These are phyloP conservation scores for Corythaixoides concolor DNA, from an alignment of 2,113 vertebrate genomes.

Conservation along the genomic window DNA sequence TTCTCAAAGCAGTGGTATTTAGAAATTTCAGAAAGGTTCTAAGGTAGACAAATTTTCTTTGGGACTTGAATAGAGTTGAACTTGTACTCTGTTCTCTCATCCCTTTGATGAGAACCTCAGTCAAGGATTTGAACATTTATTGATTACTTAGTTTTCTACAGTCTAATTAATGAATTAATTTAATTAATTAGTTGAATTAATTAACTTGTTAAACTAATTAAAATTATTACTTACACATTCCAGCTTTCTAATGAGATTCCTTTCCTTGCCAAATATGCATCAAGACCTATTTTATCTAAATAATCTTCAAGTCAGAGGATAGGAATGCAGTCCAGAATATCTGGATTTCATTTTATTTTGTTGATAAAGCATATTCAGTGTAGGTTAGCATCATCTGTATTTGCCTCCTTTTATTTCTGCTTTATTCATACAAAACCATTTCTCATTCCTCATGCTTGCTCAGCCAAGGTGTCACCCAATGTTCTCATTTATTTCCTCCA, in stretches of 20 bases:
- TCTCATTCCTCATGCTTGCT: neutral
- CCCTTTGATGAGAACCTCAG: neutral
- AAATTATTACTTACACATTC: neutral
- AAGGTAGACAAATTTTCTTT: neutral
- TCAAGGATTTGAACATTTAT: neutral
- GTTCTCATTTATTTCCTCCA: constrained; percentile 2
- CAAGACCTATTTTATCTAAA: neutral
- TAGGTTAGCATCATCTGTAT: neutral
- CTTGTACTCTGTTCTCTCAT: neutral
- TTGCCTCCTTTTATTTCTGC: constrained; percentile 2
- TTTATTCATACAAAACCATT: neutral
- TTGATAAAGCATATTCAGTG: neutral
- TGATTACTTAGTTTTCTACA: constrained; percentile 6
- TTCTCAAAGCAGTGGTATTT: neutral
- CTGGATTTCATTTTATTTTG: neutral
- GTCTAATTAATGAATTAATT: neutral
- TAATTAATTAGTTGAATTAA: neutral
- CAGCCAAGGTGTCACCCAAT: neutral
- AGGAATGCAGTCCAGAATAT: neutral
- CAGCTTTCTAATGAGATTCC: neutral
- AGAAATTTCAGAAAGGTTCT: neutral
- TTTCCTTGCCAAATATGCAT: neutral
- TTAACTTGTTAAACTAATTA: neutral
- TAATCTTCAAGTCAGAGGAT: neutral
- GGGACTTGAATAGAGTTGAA: neutral